phyloP scores from a whole-genome alignment of 2,888 invertebrate genomes.

The Dasysyrphus albostriatus region DNA sequence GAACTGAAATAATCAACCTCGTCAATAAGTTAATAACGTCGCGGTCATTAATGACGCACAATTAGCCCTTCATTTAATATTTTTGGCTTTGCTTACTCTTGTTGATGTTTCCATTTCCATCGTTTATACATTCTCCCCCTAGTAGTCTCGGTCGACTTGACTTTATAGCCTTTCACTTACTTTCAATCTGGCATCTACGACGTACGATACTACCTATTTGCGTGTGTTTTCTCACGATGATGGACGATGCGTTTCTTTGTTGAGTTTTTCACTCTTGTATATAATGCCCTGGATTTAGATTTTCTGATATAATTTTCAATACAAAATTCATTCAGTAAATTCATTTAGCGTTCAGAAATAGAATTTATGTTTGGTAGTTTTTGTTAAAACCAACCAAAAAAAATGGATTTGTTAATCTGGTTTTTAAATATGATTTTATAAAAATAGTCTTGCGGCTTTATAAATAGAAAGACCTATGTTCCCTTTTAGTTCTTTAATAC shows the following conservation, averaged over 20 bases:
- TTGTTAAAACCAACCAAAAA: not conserved
- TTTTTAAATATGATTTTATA: not conserved
- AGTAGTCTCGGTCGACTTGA: not conserved
- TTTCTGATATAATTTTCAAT: constrained; percentile 10
- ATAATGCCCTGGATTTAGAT: constrained; percentile 34
- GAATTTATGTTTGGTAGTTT: constrained; percentile 24
- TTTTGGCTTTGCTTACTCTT: constrained; percentile 55
- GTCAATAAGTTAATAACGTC: constrained; percentile 70
- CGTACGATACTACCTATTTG: constrained; percentile 18
- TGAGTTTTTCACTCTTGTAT: constrained; percentile 33
- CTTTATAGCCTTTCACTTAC: constrained; percentile 24
- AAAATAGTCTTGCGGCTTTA: not conserved
- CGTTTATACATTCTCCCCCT: not conserved
- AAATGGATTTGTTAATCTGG: not conserved
- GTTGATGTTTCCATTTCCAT: constrained; percentile 19
- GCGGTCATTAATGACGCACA: constrained; percentile 73
- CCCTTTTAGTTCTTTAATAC: not conserved
- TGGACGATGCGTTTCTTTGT: constrained; percentile 48
- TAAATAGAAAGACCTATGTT: not conserved
- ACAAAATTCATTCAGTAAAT: constrained; percentile 45
- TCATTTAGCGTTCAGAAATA: constrained; percentile 45
- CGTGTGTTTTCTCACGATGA: constrained; percentile 36
- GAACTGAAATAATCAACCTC: constrained; percentile 57
- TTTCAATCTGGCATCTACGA: constrained; percentile 8
- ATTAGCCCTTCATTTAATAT: constrained; percentile 70